A percentile compares a stretch with the other conserved stretches of the same genome.
Conservation (phyloP, 2,888 invertebrate species). For the Ophioninae sp. region DNA sequence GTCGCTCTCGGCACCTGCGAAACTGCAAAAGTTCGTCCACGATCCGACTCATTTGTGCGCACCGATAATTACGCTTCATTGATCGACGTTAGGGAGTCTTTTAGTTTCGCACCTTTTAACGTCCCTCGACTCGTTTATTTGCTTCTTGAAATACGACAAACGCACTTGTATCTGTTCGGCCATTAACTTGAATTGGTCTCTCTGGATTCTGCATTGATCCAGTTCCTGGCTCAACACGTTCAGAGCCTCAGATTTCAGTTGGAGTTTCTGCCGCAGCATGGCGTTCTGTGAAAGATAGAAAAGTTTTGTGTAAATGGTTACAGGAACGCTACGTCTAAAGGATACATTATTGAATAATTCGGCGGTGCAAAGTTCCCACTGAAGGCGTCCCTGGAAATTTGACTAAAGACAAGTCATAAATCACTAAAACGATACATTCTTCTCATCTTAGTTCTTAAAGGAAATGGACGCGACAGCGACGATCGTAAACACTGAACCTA, state of each 20-base stretch:
- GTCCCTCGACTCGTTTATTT: constrained; percentile 68
- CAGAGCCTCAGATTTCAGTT: constrained; percentile 91
- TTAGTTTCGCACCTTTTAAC: constrained; percentile 65
- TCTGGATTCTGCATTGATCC: constrained; percentile 89
- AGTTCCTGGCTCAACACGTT: constrained; percentile 90
- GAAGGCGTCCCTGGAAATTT: too few relatives aligned
- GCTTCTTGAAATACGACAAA: constrained; percentile 82
- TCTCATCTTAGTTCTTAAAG: too few relatives aligned
- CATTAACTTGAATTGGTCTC: constrained; percentile 90
- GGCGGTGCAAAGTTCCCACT: too few relatives aligned
- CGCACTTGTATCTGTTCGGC: constrained; percentile 88
- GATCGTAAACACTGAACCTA: too few relatives aligned
- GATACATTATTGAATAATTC: too few relatives aligned
- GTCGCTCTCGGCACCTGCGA: constrained; percentile 67
- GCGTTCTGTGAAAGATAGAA: constrained; percentile 29
- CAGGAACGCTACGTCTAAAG: too few relatives aligned
- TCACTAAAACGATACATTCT: too few relatives aligned
- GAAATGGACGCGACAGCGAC: too few relatives aligned
- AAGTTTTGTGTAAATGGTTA: neutral
- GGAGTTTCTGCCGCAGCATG: constrained; percentile 83
- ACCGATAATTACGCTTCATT: neutral
- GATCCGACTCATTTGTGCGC: neutral
- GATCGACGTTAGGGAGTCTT: neutral
- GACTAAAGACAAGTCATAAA: too few relatives aligned
- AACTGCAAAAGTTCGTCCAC: constrained; percentile 49